phyloP scores from a whole-genome alignment of 1,140 invertebrate species.

The Liolophura sinensis region DNA sequence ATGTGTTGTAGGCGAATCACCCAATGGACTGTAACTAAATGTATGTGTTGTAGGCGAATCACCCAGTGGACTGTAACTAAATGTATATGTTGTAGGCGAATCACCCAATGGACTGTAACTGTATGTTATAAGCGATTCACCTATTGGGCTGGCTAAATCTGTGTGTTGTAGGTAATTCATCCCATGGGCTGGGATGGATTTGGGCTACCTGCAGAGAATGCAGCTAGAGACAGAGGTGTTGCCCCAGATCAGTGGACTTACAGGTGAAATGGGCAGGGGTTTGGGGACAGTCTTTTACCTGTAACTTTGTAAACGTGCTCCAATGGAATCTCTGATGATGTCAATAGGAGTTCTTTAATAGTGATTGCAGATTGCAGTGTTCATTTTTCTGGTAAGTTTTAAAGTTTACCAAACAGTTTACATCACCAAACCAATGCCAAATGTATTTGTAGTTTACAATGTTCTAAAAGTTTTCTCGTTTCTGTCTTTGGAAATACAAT shows the following conservation, averaged over 20 bases:
- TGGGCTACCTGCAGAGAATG: constrained; percentile 99
- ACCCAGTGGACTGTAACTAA: too few relatives aligned
- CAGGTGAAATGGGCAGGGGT: constrained; percentile 42
- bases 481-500: not conserved
- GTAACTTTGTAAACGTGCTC: not conserved
- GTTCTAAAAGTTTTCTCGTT: too few relatives aligned
- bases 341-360: constrained; percentile 6
- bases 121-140: constrained; percentile 35
- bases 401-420: too few relatives aligned
- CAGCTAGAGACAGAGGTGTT: constrained; percentile 83
- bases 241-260: constrained; percentile 84
- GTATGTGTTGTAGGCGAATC: too few relatives aligned
- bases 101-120: not conserved
- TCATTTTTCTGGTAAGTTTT: too few relatives aligned
- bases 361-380: not conserved
- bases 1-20: too few relatives aligned
- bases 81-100: too few relatives aligned
- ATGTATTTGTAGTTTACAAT: too few relatives aligned
- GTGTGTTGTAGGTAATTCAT: constrained; percentile 71
- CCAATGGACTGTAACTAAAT: too few relatives aligned
- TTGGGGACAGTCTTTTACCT: constrained; percentile 1
- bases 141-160: constrained; percentile 8
- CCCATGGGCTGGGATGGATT: constrained; percentile 99
- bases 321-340: constrained; percentile 1
- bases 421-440: too few relatives aligned